Base-by-base conservation (phyloP, 2,888 invertebrate genomes). In the Drosophila stalkeri region DNA sequence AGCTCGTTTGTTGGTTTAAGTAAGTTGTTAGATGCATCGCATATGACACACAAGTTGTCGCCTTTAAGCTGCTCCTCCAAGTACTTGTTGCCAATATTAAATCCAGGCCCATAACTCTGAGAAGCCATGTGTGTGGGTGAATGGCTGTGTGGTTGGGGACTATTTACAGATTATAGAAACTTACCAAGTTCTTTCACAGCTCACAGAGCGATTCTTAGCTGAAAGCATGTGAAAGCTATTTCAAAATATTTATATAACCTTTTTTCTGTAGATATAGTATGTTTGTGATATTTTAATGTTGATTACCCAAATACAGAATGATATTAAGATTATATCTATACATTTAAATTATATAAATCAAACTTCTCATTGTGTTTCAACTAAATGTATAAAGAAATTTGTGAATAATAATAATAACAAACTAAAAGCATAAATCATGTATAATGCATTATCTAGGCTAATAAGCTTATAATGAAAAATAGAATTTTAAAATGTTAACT, bases 1-100 rank as follows among this genome's bases (percentile, higher is more conserved):
- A 59, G 71, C 60, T 75, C 56, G 46, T 56, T 65, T 64, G 83
- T 80, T 80, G 81, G 75, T 66, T 83, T 82, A 77, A 88, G 83
- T 88, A 86, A 90, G 86, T 86, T 89, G 86, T 90, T 81, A 77
- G 87, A 74, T 76, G 80, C 69, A 55, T 74, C 64, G 71, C 68
- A 70, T 73, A 75, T 79, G 81, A 81, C 79, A 85, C 86, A 81
- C 77, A 88, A 90, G 86, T 89, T 85, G 83, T 76, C 90, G 82
- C 87, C 85, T 80, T 80, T 75, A 76, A 84, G 87, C 87, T 60
- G 74, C 69, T 63, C 75, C 76, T 74, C 72, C 64, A 75, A 81
- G 70, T 64, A 59, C 77, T 77, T 64, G 66, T 64, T 54, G 72
- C 57, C 72, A 74, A 74, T 82, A 82, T 82, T 70, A 80, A 87